Evolutionary conservation across 2,797 vertebrate genomes (phyloP).

Genomic region (Ctenopoma kingsleyae): DNA sequence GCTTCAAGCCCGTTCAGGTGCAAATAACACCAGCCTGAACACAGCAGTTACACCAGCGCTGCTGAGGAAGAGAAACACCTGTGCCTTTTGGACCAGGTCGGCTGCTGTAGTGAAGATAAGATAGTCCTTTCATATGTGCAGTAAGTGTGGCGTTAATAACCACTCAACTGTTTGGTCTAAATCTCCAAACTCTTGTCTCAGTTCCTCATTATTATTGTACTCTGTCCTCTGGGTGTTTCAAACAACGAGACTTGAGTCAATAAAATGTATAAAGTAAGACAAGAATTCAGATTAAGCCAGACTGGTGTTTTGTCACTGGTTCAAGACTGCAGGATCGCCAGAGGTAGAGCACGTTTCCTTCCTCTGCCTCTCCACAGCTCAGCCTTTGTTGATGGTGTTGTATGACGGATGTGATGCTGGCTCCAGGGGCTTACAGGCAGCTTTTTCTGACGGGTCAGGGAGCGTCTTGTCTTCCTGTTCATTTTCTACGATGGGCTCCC

Average conservation of each 20-base stretch:
- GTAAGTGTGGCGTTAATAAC: background rate
- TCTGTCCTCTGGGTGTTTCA: background rate
- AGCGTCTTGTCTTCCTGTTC: background rate
- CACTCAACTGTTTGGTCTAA: constrained; percentile 5
- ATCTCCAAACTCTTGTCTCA: constrained; percentile 41
- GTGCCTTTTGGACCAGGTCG: background rate
- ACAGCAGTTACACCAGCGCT: constrained; percentile 25
- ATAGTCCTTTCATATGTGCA: background rate
- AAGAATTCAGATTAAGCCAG: constrained; percentile 41
- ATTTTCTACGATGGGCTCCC: constrained; percentile 72
- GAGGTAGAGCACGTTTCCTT: constrained; percentile 17
- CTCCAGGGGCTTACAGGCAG: constrained; percentile 66
- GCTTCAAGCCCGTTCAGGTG: constrained; percentile 6
- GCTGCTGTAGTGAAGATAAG: background rate
- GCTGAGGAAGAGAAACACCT: background rate
- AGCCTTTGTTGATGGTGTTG: constrained; percentile 80
- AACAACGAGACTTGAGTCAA: background rate
- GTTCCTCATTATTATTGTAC: background rate
- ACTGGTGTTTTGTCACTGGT: background rate
- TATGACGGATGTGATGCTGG: constrained; percentile 75
- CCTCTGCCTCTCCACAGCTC: constrained; percentile 26
- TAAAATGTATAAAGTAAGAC: constrained; percentile 11
- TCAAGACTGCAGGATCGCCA: background rate
- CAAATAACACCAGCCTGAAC: constrained; percentile 5
- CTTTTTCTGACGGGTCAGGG: constrained; percentile 6